Base-by-base conservation (phyloP, 2,888 invertebrate species). In the Esperia sulphurella region DNA sequence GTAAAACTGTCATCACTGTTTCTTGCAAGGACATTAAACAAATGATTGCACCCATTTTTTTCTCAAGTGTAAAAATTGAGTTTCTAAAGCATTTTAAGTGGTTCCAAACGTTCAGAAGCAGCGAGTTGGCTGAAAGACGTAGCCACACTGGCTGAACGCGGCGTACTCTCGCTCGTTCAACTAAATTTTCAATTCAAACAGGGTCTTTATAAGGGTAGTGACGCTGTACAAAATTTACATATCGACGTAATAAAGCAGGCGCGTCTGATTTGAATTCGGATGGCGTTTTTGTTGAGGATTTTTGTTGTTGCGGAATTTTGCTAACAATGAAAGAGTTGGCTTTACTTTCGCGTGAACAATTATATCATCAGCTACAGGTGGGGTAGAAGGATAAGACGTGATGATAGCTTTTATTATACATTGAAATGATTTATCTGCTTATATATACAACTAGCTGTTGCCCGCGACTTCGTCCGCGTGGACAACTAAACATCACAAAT, bases 131-230 rank as follows among this genome's bases (percentile, higher is more conserved):
- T 88, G 88, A 86, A 86, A 87, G 89, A 83, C 89, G 85, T 85
- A 62, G 83, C 78, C 70, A 69, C 75, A 89, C 89, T 89, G 87
- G 79, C 83, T 76, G 83, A 76, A 78, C 61, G 71, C 68, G 73
- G 75, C 76, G 72, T 76, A 75, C 77, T 80, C 83, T 80, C 82
- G 78, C 77, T 77, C 81, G 83, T 81, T 83, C 81, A 79, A 83
- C 85, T 79, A 85, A 87, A 89, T 88, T 89, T 88, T 88, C 86
- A 87, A 89, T 88, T 89, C 89, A 88, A 86, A 83, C 85, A 82
- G 83, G 86, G 87, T 81, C 86, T 88, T 85, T 88, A 84, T 88
- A 87, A 88, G 89, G 87, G 89, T 87, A 89, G 88, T 89, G 87
- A 87, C 87, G 88, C 79, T 79, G 82, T 82, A 81, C 84, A 77